Conservation (phyloP, 2,113 vertebrate genomes). For the rat (Rattus norvegicus) region GRCr8 NC_086024.1:81816001-81816500, state of each 20-base stretch:
- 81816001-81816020: background rate
- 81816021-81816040: background rate
- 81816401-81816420: background rate
- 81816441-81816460: constrained; percentile 16
- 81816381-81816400: background rate
- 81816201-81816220: background rate
- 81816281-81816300: background rate
- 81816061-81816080: background rate
- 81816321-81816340: constrained; percentile 1
- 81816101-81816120: background rate
- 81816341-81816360: background rate
- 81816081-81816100: background rate
- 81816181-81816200: background rate
- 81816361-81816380: constrained; percentile 18
- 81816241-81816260: background rate
- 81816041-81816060: constrained; percentile 6
- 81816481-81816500: background rate
- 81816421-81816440: background rate
- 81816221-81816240: background rate
- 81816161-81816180: too few relatives aligned
- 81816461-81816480: background rate
- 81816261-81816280: background rate
- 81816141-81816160: background rate
- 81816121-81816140: background rate
- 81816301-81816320: background rate